Evolutionary conservation across 1,140 invertebrate genomes (phyloP), one percentile per base, ranked within the genome.

Genomic region (Brachionus sp.): DNA sequence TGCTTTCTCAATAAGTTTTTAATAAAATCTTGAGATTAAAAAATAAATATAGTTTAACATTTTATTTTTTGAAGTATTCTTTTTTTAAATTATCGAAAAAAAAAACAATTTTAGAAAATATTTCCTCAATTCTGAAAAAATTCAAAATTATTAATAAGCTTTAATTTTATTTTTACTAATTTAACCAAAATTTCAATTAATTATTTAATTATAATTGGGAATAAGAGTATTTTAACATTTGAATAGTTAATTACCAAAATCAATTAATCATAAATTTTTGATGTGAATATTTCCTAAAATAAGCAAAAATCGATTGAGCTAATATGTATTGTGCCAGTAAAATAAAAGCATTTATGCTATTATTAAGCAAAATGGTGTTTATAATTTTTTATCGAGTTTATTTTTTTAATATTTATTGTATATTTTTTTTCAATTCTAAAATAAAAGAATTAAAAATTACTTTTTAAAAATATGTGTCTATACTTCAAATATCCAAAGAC

Each of bases 1-100:
- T 75, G 23, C 70, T 75, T 46, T 75, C 70, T 39, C 66, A 70
- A 70, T 70, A 44, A 42, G 16, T 19, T 23, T 57, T n/a, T n/a
- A 25, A 7, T 16, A n/a, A n/a, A 57, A n/a, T 57, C 23, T 57
- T 57, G 29, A 29, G 29, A 4, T n/a, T 64, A 23, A 16, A n/a
- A 57, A 16, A 25, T 25, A 64, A 64, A 25, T 64, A 25, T 64
- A 29, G 25, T 29, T 25, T 2, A 64, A 64, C 4, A 64, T 12
- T 25, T 64, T 64, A 25, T 64, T 2, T 16, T 57, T 46, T 1
- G 10, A 12, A 10, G 5, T 2, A 57, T 16, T 57, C 1, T 16
- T n/a, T 57, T 57, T 57, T 57, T 57, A 1, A 57, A 19, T 16
- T 57, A 1, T n/a, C n/a, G 3, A 4, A 57, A n/a, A 4, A 16